Conservation (phyloP, 2,888 invertebrate species). For the Malthinus flaveolus region DNA sequence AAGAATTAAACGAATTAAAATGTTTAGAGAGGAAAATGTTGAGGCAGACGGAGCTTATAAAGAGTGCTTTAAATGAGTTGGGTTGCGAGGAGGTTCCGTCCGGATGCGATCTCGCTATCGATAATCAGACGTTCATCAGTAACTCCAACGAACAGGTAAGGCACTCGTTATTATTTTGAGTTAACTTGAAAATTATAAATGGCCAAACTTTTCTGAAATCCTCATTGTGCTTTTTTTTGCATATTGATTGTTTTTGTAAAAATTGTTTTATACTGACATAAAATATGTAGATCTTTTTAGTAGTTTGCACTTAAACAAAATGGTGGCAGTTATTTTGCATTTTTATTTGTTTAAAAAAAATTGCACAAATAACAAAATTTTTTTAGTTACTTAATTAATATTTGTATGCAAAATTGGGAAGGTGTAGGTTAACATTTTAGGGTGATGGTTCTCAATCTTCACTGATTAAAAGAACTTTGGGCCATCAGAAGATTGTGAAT, state of each 20-base stretch:
- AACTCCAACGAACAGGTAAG: constrained; percentile 67
- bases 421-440: constrained; percentile 41
- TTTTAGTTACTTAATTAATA: not conserved
- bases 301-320: not conserved
- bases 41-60: constrained; percentile 81
- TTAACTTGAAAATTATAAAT: not conserved
- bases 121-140: constrained; percentile 66
- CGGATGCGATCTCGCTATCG: constrained; percentile 73
- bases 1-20: constrained; percentile 78
- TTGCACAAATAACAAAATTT: not conserved
- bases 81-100: constrained; percentile 88
- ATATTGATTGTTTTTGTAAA: not conserved
- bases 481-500: constrained; percentile 64
- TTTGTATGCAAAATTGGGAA: constrained; percentile 3
- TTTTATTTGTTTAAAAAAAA: not conserved
- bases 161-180: not conserved
- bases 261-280: too few species aligned
- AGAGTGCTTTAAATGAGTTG: constrained; percentile 81
- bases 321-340: constrained; percentile 1
- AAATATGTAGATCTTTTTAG: not conserved
- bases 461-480: constrained; percentile 60
- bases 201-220: constrained; percentile 2
- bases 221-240: not conserved
- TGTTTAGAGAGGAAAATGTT: constrained; percentile 84
- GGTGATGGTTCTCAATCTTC: constrained; percentile 60